Base-by-base conservation (phyloP, 2,888 invertebrate genomes). In the Drosophila parthenogenetica region DNA sequence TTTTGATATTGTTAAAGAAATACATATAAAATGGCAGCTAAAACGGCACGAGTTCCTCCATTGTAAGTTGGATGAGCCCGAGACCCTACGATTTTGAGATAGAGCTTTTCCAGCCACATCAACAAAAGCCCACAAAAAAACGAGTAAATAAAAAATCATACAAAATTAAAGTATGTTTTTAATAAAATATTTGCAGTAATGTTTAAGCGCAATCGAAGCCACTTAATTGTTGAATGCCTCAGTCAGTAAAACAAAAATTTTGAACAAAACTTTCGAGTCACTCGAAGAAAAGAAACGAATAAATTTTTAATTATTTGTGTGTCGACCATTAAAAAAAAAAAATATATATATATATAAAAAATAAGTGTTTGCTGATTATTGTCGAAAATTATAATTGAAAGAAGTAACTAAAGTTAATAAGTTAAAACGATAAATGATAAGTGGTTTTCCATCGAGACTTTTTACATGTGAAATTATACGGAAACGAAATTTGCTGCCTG, bases 211-310 rank as follows among this genome's bases (percentile, higher is more conserved):
- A 45, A 54, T 59, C 42, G 35, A 71, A 55, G 46, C 59, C 66
- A 65, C 72, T 60, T 58, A 46, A 76, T 63, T 74, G 68, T 82
- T 85, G 75, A 85, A 82, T 77, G 82, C 82, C 82, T 82, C 86
- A 82, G 86, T 85, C 86, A 82, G 82, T 85, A 63, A 67, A 54
- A 43, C 48, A 46, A 13, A 40, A 16, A 43, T 60, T 55, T 42
- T 14, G 51, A 57, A 45, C 39, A 49, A 37, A 29, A 29, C 17
- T 51, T 50, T 65, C 58, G 65, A 48, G 48, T 53, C 40, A 43
- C 49, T 25, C 37, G 54, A 49, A 53, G 32, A 42, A 8, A 45
- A 16, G 45, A 62, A 25, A 37, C 57, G 37, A 48, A 58, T 37
- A 58, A 48, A 58, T 37, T 48, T 62, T 62, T 57, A 60, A 39